Evolutionary conservation across 2,113 vertebrate genomes (phyloP).

Genomic region (Heterocephalus glaber): DNA sequence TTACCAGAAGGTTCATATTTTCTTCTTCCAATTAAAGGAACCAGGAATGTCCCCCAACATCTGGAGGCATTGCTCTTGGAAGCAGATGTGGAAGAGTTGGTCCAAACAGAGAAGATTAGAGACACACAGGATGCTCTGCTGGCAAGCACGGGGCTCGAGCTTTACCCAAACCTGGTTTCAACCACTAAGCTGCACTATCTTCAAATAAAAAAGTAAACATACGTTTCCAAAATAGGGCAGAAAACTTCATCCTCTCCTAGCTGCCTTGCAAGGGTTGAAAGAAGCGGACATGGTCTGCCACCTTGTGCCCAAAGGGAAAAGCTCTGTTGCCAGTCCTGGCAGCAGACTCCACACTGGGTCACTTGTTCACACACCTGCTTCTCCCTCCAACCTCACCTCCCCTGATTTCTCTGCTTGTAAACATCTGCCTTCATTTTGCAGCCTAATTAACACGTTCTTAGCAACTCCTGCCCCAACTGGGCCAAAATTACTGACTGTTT

Average conservation of each 20-base stretch:
- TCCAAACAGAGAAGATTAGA: not conserved
- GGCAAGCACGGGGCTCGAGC: not conserved
- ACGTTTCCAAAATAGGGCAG: slow-evolving; percentile 1
- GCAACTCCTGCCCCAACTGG: not conserved
- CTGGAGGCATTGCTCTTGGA: too few species aligned
- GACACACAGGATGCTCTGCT: accelerated
- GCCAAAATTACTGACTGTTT: not conserved
- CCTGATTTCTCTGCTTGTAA: not conserved
- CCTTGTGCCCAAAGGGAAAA: slow-evolving; percentile 64
- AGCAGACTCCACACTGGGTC: not conserved
- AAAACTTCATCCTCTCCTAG: not conserved
- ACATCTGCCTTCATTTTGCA: not conserved
- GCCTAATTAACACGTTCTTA: not conserved
- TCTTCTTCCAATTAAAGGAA: not conserved
- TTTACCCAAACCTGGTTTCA: not conserved
- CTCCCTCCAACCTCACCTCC: not conserved
- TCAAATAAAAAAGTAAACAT: not conserved
- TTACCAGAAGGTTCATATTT: not conserved
- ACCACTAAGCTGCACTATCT: not conserved
- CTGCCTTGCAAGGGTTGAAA: not conserved
- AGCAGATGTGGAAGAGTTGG: not conserved
- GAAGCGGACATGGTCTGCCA: slow-evolving; percentile 33
- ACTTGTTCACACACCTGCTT: not conserved
- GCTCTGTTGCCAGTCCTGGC: not conserved
- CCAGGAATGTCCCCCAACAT: not conserved